Conservation (phyloP, 1,140 invertebrate species). For the Bombus sylvicola region DNA sequence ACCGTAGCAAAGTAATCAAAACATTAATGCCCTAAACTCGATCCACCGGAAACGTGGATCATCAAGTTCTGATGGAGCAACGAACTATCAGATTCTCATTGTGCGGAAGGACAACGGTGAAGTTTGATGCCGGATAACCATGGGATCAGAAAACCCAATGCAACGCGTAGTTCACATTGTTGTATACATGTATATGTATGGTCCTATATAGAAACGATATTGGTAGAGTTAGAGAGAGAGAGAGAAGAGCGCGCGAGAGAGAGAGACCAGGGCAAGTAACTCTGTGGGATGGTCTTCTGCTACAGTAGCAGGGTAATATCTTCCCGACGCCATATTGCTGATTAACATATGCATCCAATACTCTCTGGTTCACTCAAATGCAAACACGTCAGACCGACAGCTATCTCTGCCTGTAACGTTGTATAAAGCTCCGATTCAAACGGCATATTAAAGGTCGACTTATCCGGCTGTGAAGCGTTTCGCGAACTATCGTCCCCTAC, state of each 20-base stretch:
- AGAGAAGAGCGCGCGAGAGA: neutral
- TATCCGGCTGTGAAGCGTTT: slow-evolving; percentile 72
- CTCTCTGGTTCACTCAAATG: slow-evolving; percentile 74
- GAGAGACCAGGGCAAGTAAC: slow-evolving; percentile 50
- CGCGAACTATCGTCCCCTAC: slow-evolving; percentile 74
- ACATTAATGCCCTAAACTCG: slow-evolving; percentile 20
- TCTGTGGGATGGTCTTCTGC: slow-evolving; percentile 61
- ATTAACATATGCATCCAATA: slow-evolving; percentile 82
- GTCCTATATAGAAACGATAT: slow-evolving; percentile 4
- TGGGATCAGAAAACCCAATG: slow-evolving; percentile 70
- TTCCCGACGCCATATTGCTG: slow-evolving; percentile 78
- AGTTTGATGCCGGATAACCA: slow-evolving; percentile 58
- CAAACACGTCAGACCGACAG: slow-evolving; percentile 78
- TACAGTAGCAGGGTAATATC: slow-evolving; percentile 75
- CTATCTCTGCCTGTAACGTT: slow-evolving; percentile 76
- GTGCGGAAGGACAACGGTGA: slow-evolving; percentile 35
- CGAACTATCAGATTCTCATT: slow-evolving; percentile 38
- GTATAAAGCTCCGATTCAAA: slow-evolving; percentile 79
- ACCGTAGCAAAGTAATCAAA: slow-evolving; percentile 22
- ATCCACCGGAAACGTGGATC: neutral
- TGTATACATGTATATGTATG: neutral
- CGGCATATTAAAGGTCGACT: slow-evolving; percentile 80
- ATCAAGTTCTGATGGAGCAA: slow-evolving; percentile 29
- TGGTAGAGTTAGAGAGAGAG: slow-evolving; percentile 3
- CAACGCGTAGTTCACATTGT: slow-evolving; percentile 48